Evolutionary conservation across 2,888 invertebrate species (phyloP), one percentile per base, ranked within the genome.

Genomic region (Heliconius sara): DNA sequence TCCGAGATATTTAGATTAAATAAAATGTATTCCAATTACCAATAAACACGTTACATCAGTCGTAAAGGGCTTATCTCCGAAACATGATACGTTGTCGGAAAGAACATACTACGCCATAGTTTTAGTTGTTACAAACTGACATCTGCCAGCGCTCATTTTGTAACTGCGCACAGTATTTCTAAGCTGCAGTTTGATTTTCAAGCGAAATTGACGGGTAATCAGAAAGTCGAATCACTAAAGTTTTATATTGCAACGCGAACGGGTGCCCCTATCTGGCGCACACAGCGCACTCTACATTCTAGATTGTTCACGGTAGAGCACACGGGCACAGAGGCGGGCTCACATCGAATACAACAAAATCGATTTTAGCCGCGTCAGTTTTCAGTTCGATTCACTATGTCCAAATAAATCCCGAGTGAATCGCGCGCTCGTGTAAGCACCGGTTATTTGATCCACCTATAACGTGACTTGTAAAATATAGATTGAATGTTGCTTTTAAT

Each of bases 221-320:
- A 81, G 76, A 80, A 77, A 83, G 66, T 82, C 76, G 77, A 27
- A 74, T 81, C 80, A 80, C 82, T 39, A 82, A 81, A 83, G 82
- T 79, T 82, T 81, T 77, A 81, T 81, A 82, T 82, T 81, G 71
- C 77, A 79, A 74, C 83, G 88, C 84, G 84, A 85, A 85, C 83
- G 84, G 82, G 81, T 80, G 82, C 82, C 83, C 81, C 82, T 81
- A 79, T 82, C 83, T 78, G 34, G 52, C 3, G 79, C 52, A 78
- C 79, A 74, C 76, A 71, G 83, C 83, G 83, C 80, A 83, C 84
- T 83, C 83, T 82, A 78, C 84, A 83, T 84, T 84, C 85, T 84
- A 84, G 83, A 86, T 86, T 84, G 85, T 84, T 86, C 85, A 85
- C 85, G 85, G 83, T 85, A 84, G 85, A 85, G 83, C 84, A 85